Conservation (phyloP, 2,888 invertebrate genomes). For the Abrostola tripartita region DNA sequence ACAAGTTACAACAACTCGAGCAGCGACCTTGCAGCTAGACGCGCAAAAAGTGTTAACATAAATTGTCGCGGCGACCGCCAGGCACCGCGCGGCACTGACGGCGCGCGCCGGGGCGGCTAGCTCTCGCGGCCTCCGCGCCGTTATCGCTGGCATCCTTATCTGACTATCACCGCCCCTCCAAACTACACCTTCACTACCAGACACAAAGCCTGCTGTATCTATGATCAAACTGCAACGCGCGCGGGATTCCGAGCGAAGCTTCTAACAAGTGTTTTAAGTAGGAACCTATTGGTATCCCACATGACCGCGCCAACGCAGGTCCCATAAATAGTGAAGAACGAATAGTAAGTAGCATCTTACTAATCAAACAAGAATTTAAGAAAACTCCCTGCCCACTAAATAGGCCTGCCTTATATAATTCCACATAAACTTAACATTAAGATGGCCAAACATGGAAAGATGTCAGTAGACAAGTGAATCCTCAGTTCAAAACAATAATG, state of each 20-base stretch:
- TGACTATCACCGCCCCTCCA: constrained; percentile 77
- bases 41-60: constrained; percentile 64
- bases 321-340: constrained; percentile 25
- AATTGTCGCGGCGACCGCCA: constrained; percentile 36
- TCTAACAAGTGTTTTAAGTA: constrained; percentile 38
- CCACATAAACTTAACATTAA: constrained; percentile 12
- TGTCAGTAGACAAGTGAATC: constrained; percentile 26
- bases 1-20: constrained; percentile 57
- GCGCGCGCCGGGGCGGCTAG: constrained; percentile 37
- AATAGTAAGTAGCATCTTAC: constrained; percentile 6
- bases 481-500: constrained; percentile 8
- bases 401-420: constrained; percentile 27
- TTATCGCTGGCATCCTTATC: constrained; percentile 83
- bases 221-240: constrained; percentile 55
- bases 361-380: constrained; percentile 27
- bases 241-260: constrained; percentile 36
- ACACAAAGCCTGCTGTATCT: constrained; percentile 57
- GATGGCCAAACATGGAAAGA: constrained; percentile 26
- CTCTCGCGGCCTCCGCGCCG: constrained; percentile 65
- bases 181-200: constrained; percentile 66
- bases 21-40: constrained; percentile 63
- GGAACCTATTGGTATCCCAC: constrained; percentile 13
- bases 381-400: constrained; percentile 31
- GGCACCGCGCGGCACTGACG: constrained; percentile 29
- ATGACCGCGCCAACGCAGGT: constrained; percentile 19